phyloP scores from a whole-genome alignment of 2,888 invertebrate species.

The Chrysotoxum bicinctum region DNA sequence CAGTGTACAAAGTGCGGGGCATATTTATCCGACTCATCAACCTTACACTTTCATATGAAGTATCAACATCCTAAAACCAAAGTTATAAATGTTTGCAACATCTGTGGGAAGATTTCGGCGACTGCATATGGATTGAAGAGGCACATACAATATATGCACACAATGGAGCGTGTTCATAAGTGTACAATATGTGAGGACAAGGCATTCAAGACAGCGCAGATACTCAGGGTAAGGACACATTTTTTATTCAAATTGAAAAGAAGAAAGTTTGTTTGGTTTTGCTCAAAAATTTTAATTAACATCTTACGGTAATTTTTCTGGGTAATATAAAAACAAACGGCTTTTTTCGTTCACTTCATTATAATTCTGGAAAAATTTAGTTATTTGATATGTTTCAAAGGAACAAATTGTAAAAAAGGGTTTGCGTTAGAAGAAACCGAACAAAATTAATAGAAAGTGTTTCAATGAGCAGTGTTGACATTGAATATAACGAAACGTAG shows the following conservation, averaged over 20 bases:
- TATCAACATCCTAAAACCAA: slow-evolving; percentile 73
- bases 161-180: slow-evolving; percentile 72
- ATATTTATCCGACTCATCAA: slow-evolving; percentile 68
- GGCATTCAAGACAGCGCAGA: slow-evolving; percentile 73
- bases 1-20: slow-evolving; percentile 73
- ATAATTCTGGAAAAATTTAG: too few relatives aligned
- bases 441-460: too few relatives aligned
- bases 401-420: too few relatives aligned
- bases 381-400: too few relatives aligned
- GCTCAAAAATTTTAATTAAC: too few relatives aligned
- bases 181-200: slow-evolving; percentile 74
- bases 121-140: slow-evolving; percentile 72
- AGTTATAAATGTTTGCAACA: slow-evolving; percentile 71
- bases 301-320: too few relatives aligned
- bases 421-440: too few relatives aligned
- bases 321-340: too few relatives aligned
- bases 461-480: too few relatives aligned
- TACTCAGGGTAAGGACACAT: slow-evolving; percentile 62
- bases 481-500: too few relatives aligned
- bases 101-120: slow-evolving; percentile 74
- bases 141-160: slow-evolving; percentile 74
- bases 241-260: background rate
- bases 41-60: slow-evolving; percentile 73
- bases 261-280: background rate
- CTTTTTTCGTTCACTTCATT: too few relatives aligned